phyloP scores from a whole-genome alignment of 2,113 vertebrate species.

The Chionodraco myersi region DNA sequence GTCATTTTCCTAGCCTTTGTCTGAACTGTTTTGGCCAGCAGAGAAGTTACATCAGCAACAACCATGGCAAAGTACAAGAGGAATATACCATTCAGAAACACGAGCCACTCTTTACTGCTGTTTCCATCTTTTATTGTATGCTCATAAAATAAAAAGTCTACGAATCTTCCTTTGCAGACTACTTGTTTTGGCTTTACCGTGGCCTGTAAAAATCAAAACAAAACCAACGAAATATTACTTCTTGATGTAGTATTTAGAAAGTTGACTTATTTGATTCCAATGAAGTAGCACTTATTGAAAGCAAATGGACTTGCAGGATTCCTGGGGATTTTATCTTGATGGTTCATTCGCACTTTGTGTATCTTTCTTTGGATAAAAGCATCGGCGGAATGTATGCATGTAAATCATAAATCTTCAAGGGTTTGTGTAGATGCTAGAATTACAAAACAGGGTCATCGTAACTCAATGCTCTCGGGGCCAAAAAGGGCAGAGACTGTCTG shows the following conservation, averaged over 20 bases:
- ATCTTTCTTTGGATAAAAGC: no score
- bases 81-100: constrained; percentile 1
- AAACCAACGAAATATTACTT: no score
- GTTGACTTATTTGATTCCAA: no score
- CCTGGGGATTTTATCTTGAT: no score
- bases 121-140: background rate
- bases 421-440: background rate
- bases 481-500: constrained; percentile 26
- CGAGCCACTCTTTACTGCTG: background rate
- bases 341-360: no score
- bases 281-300: no score
- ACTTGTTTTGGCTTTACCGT: no score
- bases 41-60: background rate
- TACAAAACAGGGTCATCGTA: background rate
- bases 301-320: no score
- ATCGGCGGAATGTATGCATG: no score
- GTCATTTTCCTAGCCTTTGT: background rate
- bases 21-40: background rate
- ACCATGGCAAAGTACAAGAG: background rate
- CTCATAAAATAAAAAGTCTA: background rate
- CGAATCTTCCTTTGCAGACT: no score
- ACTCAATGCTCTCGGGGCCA: background rate
- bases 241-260: no score
- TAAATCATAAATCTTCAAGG: background rate
- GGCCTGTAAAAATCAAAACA: no score